These are phyloP conservation scores for Eurois occulta DNA, from an alignment of 2,888 invertebrate species.

Conservation along the genomic window DNA sequence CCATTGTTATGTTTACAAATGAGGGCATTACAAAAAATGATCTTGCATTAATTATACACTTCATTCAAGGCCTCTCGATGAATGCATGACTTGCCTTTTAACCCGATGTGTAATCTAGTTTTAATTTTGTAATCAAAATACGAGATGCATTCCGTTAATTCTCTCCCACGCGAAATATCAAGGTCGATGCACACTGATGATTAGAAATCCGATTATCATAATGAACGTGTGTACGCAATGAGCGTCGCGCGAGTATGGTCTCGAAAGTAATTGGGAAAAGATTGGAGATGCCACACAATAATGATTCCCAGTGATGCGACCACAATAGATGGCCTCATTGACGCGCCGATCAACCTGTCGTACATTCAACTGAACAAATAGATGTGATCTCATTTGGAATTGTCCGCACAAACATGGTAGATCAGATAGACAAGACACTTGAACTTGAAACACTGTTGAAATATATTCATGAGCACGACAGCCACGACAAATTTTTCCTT, in stretches of 20 bases:
- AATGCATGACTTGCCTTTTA: conserved; percentile 64
- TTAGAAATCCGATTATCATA: conserved; percentile 70
- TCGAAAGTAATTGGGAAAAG: conserved; percentile 72
- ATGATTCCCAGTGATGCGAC: conserved; percentile 67
- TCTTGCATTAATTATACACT: conserved; percentile 61
- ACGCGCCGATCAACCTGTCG: conserved; percentile 69
- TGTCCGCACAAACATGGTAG: conserved; percentile 60
- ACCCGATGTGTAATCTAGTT: conserved; percentile 66
- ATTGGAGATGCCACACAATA: conserved; percentile 68
- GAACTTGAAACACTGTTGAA: conserved; percentile 62
- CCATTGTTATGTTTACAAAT: conserved; percentile 59
- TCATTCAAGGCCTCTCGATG: conserved; percentile 60
- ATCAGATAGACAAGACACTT: conserved; percentile 49
- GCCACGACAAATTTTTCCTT: conserved; percentile 60
- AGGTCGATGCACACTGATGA: conserved; percentile 71
- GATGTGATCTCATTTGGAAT: conserved; percentile 69
- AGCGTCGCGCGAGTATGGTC: conserved; percentile 60
- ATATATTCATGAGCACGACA: conserved; percentile 64
- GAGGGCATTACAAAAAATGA: conserved; percentile 57
- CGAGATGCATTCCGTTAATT: conserved; percentile 63
- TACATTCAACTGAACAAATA: conserved; percentile 62
- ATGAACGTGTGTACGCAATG: conserved; percentile 58
- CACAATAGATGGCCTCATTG: conserved; percentile 71
- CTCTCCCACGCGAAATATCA: conserved; percentile 72
- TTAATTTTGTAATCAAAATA: conserved; percentile 64